These are phyloP conservation scores for Oreochromis grahami DNA, from an alignment of 2,797 vertebrate genomes.

Conservation along the genomic window DNA sequence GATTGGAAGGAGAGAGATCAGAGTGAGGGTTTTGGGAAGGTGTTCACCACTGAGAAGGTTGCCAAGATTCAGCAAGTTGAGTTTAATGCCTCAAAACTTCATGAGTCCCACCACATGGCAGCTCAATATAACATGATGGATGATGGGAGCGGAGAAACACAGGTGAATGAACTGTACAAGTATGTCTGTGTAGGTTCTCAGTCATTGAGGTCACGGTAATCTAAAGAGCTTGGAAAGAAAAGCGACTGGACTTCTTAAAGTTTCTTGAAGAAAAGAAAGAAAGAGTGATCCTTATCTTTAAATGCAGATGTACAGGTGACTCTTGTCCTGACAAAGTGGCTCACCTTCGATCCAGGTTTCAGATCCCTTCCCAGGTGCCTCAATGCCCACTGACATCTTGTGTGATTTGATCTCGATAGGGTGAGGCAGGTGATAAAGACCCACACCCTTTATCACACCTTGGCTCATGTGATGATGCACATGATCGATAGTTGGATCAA, in stretches of 20 bases:
- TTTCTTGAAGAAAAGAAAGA: not conserved
- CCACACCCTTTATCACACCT: not conserved
- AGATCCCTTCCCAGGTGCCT: not conserved
- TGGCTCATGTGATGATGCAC: not conserved
- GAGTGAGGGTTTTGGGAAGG: constrained; percentile 85
- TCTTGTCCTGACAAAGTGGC: not conserved
- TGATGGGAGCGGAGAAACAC: constrained; percentile 81
- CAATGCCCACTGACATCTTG: not conserved
- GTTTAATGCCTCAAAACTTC: constrained; percentile 87
- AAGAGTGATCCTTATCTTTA: not conserved
- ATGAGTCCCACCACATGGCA: constrained; percentile 85
- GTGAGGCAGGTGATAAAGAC: not conserved
- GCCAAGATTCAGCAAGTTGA: constrained; percentile 83
- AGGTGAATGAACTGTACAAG: constrained; percentile 77
- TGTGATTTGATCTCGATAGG: fast-evolving
- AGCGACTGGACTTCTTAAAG: not conserved
- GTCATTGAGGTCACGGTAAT: fast-evolving
- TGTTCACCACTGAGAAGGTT: constrained; percentile 84
- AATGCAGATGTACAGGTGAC: not conserved
- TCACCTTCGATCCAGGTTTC: no score
- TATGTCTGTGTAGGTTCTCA: not conserved
- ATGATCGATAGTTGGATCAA: not conserved
- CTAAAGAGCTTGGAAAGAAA: not conserved
- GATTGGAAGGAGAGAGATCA: constrained; percentile 86
- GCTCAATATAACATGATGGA: constrained; percentile 93